A percentile compares a stretch with the other conserved stretches of the same genome.
Conservation (phyloP, 1,140 invertebrate genomes). For the Trichoplusia ni region DNA sequence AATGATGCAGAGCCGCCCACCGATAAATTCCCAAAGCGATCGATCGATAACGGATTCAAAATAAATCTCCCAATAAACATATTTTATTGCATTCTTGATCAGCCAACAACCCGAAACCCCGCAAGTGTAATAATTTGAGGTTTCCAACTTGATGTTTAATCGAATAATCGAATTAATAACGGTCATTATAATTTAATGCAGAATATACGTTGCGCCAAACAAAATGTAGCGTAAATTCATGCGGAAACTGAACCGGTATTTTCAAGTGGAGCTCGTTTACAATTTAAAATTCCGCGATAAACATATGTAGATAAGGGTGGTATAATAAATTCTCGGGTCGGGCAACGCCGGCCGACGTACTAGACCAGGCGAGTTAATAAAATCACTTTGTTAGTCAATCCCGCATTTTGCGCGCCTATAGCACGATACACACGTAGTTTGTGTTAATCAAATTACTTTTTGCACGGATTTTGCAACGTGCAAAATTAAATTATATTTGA, state of each 20-base stretch:
- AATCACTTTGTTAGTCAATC: slow-evolving; percentile 60
- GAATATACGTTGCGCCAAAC: slow-evolving; percentile 33
- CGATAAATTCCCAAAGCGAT: slow-evolving; percentile 12
- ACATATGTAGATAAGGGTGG: slow-evolving; percentile 68
- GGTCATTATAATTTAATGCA: slow-evolving; percentile 19
- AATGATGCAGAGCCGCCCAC: slow-evolving; percentile 10
- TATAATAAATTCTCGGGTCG: slow-evolving; percentile 61
- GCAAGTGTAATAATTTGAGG: slow-evolving; percentile 7
- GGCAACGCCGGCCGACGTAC: slow-evolving; percentile 37
- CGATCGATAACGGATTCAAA: not conserved
- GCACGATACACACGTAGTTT: slow-evolving; percentile 9
- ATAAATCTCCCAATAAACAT: no score
- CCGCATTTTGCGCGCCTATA: slow-evolving; percentile 31
- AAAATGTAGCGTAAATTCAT: slow-evolving; percentile 42
- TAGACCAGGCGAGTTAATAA: slow-evolving; percentile 50
- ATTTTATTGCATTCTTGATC: slow-evolving; percentile 4
- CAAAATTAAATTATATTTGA: not conserved
- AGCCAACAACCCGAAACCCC: slow-evolving; percentile 3
- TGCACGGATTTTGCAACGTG: not conserved
- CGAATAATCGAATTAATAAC: slow-evolving; percentile 13
- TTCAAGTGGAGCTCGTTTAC: slow-evolving; percentile 63
- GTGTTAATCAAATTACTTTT: slow-evolving; percentile 16
- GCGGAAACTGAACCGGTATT: slow-evolving; percentile 42
- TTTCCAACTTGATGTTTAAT: slow-evolving; percentile 3
- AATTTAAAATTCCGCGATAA: slow-evolving; percentile 74